These are phyloP conservation scores for Cyclophora punctaria DNA, from an alignment of 2,888 invertebrate genomes.

Conservation along the genomic window DNA sequence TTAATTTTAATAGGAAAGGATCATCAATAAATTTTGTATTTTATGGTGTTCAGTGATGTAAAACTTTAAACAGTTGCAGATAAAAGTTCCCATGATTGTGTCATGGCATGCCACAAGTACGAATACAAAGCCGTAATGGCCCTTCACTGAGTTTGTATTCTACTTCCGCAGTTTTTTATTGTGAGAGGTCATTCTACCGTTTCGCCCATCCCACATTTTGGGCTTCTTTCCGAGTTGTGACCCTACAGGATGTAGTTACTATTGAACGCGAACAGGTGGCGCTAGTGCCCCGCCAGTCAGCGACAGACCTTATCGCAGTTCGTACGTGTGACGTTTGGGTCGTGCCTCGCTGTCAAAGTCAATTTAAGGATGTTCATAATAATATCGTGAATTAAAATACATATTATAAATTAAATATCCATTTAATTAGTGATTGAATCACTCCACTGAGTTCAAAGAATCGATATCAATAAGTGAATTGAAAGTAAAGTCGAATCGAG, in stretches of 20 bases:
- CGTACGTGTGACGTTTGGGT: slow-evolving; percentile 56
- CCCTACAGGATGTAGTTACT: slow-evolving; percentile 55
- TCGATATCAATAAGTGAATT: slow-evolving; percentile 39
- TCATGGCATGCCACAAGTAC: slow-evolving; percentile 5
- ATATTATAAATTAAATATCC: slow-evolving; percentile 29
- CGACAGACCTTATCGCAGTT: slow-evolving; percentile 35
- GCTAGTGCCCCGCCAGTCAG: slow-evolving; percentile 44
- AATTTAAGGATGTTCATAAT: slow-evolving; percentile 37
- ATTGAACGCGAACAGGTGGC: slow-evolving; percentile 56
- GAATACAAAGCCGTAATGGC: slow-evolving; percentile 32
- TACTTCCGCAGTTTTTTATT: slow-evolving; percentile 54
- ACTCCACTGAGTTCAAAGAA: slow-evolving; percentile 20
- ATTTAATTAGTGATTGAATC: slow-evolving; percentile 23
- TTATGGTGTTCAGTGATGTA: slow-evolving; percentile 3
- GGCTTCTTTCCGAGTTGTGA: slow-evolving; percentile 44
- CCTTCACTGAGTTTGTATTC: slow-evolving; percentile 36
- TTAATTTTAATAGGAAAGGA: background rate
- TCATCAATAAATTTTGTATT: slow-evolving; percentile 3
- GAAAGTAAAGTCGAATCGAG: slow-evolving; percentile 52
- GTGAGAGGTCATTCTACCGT: slow-evolving; percentile 54
- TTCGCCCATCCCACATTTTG: slow-evolving; percentile 56
- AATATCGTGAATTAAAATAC: slow-evolving; percentile 37
- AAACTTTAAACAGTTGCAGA: slow-evolving; percentile 6
- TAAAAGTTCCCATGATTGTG: slow-evolving; percentile 26
- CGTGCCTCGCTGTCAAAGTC: slow-evolving; percentile 57